Evolutionary conservation across 2,113 vertebrate genomes (phyloP).

Genomic region (Podilymbus podiceps): DNA sequence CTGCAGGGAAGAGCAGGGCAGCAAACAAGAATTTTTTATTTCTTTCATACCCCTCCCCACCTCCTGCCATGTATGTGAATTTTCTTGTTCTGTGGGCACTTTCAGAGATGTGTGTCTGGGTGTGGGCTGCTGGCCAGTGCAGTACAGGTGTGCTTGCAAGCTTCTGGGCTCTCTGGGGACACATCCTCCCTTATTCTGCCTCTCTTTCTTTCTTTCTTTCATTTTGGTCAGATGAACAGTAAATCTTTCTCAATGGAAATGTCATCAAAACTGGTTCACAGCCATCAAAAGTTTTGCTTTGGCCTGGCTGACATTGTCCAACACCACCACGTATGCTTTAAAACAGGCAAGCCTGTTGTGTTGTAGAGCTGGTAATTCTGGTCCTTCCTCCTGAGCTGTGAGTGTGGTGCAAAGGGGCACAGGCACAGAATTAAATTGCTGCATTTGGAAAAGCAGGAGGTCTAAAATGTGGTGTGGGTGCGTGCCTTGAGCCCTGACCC

Average conservation of each 20-base stretch:
- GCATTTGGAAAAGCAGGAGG: background rate
- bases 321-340: background rate
- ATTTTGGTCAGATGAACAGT: background rate
- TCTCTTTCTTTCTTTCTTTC: background rate
- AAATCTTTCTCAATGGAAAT: background rate
- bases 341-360: background rate
- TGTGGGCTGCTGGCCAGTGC: background rate
- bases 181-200: background rate
- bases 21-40: background rate
- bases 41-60: too few relatives aligned
- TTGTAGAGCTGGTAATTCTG: background rate
- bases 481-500: background rate
- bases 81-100: background rate
- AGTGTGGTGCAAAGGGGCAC: background rate
- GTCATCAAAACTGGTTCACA: background rate
- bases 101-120: background rate
- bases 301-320: background rate
- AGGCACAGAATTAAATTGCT: background rate
- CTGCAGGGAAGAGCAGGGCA: background rate
- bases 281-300: background rate
- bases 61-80: background rate
- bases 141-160: background rate
- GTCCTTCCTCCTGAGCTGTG: background rate
- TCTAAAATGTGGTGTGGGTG: background rate
- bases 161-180: background rate